Evolutionary conservation across 2,113 vertebrate species (phyloP), one percentile per base, ranked within the genome.

Genomic region (Burhinus bistriatus): DNA sequence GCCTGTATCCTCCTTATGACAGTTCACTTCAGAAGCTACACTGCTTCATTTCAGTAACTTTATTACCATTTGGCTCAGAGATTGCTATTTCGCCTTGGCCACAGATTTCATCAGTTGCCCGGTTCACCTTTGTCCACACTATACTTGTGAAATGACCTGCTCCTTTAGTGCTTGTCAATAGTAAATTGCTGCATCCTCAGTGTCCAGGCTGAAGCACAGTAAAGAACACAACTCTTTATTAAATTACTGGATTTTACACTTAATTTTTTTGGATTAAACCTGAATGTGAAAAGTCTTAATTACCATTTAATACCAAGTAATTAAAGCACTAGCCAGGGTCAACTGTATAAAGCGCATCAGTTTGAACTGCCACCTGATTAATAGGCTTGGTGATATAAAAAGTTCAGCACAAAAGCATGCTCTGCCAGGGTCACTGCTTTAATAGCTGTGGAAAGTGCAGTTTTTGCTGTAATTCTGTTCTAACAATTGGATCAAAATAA

Each of bases 21-120:
- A 98, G 98, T 99, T 99, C 98, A 94, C 98, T 99, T 99, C 98
- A 98, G 98, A 98, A 98, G 98, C 98, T 98, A 97, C 98, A 97
- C 97, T 98, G 98, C 98, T 99, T 99, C 98, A 99, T 99, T 99
- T 98, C 98, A 99, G 99, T 99, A 99, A 99, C 99, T 99, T 99
- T 99, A 99, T 99, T 99, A 99, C 98, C 98, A 98, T 99, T 99
- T 98, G 99, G 99, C 99, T 99, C 98, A 97, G 98, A 99, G 98
- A 99, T 99, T 99, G 99, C 99, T 99, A 99, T 99, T 99, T 99
- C 98, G 98, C 99, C 99, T 99, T 99, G 99, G 99, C 99, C 98
- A 99, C 98, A 99, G 99, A 99, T 99, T 99, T 99, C 99, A 99
- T 99, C 99, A 99, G 98, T 99, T 99, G 99, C 99, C 99, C 98